Base-by-base conservation (phyloP, 2,888 invertebrate genomes). In the Gortyna flavago region DNA sequence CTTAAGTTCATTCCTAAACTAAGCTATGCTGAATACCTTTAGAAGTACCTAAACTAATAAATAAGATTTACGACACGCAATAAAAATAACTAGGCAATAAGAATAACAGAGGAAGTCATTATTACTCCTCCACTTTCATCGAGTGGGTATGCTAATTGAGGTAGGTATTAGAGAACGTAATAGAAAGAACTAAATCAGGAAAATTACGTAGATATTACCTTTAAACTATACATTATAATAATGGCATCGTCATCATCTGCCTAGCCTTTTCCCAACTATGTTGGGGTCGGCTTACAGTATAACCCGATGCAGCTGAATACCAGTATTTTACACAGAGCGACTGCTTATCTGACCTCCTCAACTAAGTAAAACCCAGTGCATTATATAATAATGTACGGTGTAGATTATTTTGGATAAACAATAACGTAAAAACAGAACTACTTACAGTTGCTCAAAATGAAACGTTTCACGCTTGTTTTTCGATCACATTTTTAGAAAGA, bases 21-120 rank as follows among this genome's bases (percentile, higher is more conserved):
- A 72, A 79, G 61, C 32, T n/a, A 62, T 35, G 44, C 54, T 73
- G 32, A 67, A 70, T 65, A 54, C n/a, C 16, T 29, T 11, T 51
- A 18, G 32, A 61, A 59, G 66, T 32, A 32, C 25, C 51, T 35
- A 54, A 21, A 66, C n/a, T 21, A 67, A 64, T 79, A 73, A 74
- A 73, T 73, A 80, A 73, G 44, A 74, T 79, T 80, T 74, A 80
- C 54, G 74, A 13, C 57, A 16, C 44, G 54, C 67, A 68, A 67
- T 74, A 67, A 73, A 51, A 66, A 62, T 79, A 73, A 57, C 35
- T 32, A 4, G 68, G 48, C 38, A 51, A 57, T 79, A 66, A 59
- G 16, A 61, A 69, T 72, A 75, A 59, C 62, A 9, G 25, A 64
- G 75, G 79, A 75, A 64, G 48, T 41, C 38, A 68, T 80, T 80